Evolutionary conservation across 2,113 vertebrate species (phyloP), one percentile per base, ranked within the genome.

Genomic region (Albula goreensis): DNA sequence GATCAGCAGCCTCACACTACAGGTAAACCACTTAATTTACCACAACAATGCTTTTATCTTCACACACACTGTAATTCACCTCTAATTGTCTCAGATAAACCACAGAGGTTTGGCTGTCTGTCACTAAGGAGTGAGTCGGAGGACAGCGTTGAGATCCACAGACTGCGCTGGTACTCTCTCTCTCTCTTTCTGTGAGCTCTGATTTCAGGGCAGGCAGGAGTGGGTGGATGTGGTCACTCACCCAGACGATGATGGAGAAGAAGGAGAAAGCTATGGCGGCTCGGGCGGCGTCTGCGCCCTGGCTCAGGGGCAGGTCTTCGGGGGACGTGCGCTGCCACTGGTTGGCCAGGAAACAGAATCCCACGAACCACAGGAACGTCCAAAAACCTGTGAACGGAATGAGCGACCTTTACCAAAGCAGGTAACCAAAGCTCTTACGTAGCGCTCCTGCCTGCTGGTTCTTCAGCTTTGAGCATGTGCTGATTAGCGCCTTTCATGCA

Each of bases 211-310:
- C 8, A 25, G 10, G n/a, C 9, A 41, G 66, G 31, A 41, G 19
- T 10, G 81, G n/a, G 78, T 51, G 78, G 12, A 51, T 41, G 66
- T 63, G 91, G 95, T 95, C 90, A 91, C 96, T 95, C 90, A 97
- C 96, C 96, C 96, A 97, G 88, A 93, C 83, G 60, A 96, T 85
- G 90, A 96, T 93, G 88, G 96, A 97, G 93, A 97, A 97, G 94
- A 97, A 96, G 17, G 94, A 96, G 94, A 96, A 96, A 89, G 95
- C 81, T 31, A 97, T 96, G 0, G 94, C 95, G 0, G 96, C 95
- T 22, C 95, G 90, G 0, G 96, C 96, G 0, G 95, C 95, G 0
- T 96, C 96, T 0, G 94, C 95, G 0, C 93, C 95, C 90, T 96
- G 95, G 0, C n/a, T 79, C 3, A 92, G 89, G 15, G 87, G 92